phyloP scores from a whole-genome alignment of 2,888 invertebrate species.

The Tinea semifulvella region DNA sequence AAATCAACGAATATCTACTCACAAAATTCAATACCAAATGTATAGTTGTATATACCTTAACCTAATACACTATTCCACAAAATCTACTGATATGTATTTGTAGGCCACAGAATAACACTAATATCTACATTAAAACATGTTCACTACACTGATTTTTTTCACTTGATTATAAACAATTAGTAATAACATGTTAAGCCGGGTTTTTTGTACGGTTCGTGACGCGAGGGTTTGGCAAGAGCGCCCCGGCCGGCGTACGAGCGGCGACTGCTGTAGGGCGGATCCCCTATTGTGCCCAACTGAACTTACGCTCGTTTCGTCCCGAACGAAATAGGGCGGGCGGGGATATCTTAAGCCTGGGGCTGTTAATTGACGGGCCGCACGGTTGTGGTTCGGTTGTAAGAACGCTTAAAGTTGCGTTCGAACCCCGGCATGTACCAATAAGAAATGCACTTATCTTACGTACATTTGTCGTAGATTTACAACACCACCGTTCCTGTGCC shows the following conservation, averaged over 20 bases:
- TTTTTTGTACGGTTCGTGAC: constrained; percentile 13
- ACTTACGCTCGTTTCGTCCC: neutral
- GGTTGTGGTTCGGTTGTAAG: too few species aligned
- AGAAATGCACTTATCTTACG: too few species aligned
- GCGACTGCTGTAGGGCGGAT: constrained; percentile 37
- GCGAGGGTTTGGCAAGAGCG: constrained; percentile 27
- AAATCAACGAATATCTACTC: constrained; percentile 5
- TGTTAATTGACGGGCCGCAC: too few species aligned
- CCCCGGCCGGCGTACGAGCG: constrained; percentile 44
- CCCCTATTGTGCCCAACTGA: constrained; percentile 4
- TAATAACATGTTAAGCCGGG: neutral
- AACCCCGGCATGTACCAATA: too few species aligned
- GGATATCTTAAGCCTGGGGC: too few species aligned
- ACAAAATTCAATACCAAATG: constrained; percentile 2
- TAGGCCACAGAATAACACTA: constrained; percentile 9
- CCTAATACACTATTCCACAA: constrained; percentile 5
- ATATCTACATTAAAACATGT: constrained; percentile 2
- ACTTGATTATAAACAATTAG: neutral
- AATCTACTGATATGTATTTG: constrained; percentile 12
- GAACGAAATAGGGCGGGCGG: too few species aligned
- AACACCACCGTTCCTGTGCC: too few species aligned
- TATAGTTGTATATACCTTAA: constrained; percentile 7
- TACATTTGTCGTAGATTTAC: too few species aligned
- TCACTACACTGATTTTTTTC: neutral
- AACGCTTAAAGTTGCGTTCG: too few species aligned